These are phyloP conservation scores for Labroides dimidiatus DNA, from an alignment of 2,797 vertebrate species.

Conservation along the genomic window DNA sequence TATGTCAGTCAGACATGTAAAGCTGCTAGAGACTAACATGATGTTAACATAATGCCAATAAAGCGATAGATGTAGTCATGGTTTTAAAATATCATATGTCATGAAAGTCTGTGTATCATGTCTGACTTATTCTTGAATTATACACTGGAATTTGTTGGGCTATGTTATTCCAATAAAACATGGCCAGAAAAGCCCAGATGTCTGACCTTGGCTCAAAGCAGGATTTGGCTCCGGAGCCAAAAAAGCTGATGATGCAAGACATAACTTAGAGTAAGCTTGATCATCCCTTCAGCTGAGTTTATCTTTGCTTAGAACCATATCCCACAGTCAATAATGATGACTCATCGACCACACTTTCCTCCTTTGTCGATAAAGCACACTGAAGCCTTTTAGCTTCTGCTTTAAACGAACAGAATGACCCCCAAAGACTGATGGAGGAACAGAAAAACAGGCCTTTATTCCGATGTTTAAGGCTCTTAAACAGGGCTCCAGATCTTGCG, in stretches of 20 bases:
- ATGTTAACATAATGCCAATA: too few species aligned
- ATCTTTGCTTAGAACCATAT: constrained; percentile 66
- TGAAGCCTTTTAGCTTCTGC: constrained; percentile 59
- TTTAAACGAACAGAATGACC: constrained; percentile 57
- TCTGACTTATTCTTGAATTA: neutral
- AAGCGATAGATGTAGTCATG: too few species aligned
- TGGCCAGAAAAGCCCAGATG: constrained; percentile 36
- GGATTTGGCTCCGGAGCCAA: constrained; percentile 62
- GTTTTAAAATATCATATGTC: neutral
- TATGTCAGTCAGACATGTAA: neutral
- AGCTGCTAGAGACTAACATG: neutral
- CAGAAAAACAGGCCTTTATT: constrained; percentile 28
- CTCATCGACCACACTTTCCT: constrained; percentile 63
- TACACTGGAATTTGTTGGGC: constrained; percentile 2
- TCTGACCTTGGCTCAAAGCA: constrained; percentile 65
- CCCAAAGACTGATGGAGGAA: constrained; percentile 40
- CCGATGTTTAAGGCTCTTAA: constrained; percentile 32
- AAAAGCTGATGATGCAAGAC: constrained; percentile 71
- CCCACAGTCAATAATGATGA: constrained; percentile 74
- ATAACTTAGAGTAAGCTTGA: constrained; percentile 68
- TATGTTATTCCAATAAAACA: constrained; percentile 30
- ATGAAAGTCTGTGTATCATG: neutral
- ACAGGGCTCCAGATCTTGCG: neutral
- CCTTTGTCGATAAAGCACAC: constrained; percentile 61
- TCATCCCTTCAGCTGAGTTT: constrained; percentile 70